Evolutionary conservation across 2,888 invertebrate genomes (phyloP).

Genomic region (Dinocampus coccinellae): DNA sequence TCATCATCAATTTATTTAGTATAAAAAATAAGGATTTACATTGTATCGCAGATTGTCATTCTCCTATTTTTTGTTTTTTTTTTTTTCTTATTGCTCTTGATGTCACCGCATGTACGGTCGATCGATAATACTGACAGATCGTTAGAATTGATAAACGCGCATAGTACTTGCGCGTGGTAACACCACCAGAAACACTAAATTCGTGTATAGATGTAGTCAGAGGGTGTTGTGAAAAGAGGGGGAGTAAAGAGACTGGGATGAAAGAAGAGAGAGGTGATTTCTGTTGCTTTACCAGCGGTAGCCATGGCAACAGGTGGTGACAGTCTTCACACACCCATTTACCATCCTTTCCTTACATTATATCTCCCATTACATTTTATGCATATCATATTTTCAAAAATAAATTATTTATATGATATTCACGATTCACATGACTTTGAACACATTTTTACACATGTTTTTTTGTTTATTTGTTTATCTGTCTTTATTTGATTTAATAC

Average conservation of each 20-base stretch:
- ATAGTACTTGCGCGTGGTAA: background rate
- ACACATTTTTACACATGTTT: too few relatives aligned
- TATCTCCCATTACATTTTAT: background rate
- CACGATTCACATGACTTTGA: too few relatives aligned
- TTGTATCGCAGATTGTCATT: background rate
- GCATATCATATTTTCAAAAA: too few relatives aligned
- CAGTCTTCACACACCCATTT: background rate
- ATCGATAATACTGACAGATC: conserved; percentile 12
- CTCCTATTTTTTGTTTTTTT: too few relatives aligned
- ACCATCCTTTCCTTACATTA: background rate
- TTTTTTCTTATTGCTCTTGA: too few relatives aligned
- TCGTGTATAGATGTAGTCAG: background rate
- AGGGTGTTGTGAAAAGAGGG: too few relatives aligned
- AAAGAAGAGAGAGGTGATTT: too few relatives aligned
- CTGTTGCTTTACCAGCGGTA: conserved; percentile 1
- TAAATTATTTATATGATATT: background rate
- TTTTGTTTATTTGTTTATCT: too few relatives aligned
- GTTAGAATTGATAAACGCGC: conserved; percentile 12
- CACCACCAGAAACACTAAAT: background rate
- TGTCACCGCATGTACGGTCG: background rate
- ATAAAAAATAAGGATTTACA: background rate
- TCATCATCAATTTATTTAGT: background rate
- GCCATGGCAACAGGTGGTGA: conserved; percentile 18
- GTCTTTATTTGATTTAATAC: too few relatives aligned
- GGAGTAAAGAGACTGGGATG: too few relatives aligned